Percentiles rank a stretch among this genome's conserved stretches.
These are phyloP conservation scores for Notothenia coriiceps DNA, from an alignment of 2,113 vertebrate genomes.

Conservation along the genomic window DNA sequence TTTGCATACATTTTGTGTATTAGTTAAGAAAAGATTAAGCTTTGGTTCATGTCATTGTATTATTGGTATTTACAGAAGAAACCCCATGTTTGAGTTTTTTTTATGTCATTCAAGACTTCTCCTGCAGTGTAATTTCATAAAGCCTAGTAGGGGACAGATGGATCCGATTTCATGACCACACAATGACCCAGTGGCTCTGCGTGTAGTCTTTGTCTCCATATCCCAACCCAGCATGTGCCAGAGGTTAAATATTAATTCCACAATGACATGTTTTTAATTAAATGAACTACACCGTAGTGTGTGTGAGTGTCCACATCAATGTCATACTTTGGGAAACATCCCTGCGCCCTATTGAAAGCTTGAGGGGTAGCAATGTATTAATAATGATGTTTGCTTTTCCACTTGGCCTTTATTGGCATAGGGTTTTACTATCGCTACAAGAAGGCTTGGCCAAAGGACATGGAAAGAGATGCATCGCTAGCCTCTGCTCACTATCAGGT, in stretches of 20 bases:
- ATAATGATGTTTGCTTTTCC: slow-evolving; percentile 85
- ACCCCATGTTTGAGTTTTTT: background rate
- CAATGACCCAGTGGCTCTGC: slow-evolving; percentile 65
- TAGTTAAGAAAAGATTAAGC: background rate
- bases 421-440: slow-evolving; percentile 78
- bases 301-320: slow-evolving; percentile 76
- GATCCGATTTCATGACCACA: slow-evolving; percentile 82
- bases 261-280: slow-evolving; percentile 84
- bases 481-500: slow-evolving; percentile 31
- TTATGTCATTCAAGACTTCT: slow-evolving; percentile 29
- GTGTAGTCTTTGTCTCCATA: slow-evolving; percentile 68
- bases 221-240: slow-evolving; percentile 77
- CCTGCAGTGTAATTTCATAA: slow-evolving; percentile 65
- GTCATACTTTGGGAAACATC: slow-evolving; percentile 80
- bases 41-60: background rate
- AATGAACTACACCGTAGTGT: slow-evolving; percentile 73
- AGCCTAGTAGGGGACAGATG: slow-evolving; percentile 51
- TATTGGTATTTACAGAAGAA: slow-evolving; percentile 29
- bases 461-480: slow-evolving; percentile 63
- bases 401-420: slow-evolving; percentile 72
- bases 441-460: slow-evolving; percentile 64
- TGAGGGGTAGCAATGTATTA: slow-evolving; percentile 80
- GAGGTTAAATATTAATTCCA: slow-evolving; percentile 86
- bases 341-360: slow-evolving; percentile 68
- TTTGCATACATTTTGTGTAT: slow-evolving; percentile 4